Percentiles rank a stretch among this genome's conserved stretches.
Evolutionary conservation across 2,888 invertebrate species (phyloP).

Genomic region (Patella pellucida): DNA sequence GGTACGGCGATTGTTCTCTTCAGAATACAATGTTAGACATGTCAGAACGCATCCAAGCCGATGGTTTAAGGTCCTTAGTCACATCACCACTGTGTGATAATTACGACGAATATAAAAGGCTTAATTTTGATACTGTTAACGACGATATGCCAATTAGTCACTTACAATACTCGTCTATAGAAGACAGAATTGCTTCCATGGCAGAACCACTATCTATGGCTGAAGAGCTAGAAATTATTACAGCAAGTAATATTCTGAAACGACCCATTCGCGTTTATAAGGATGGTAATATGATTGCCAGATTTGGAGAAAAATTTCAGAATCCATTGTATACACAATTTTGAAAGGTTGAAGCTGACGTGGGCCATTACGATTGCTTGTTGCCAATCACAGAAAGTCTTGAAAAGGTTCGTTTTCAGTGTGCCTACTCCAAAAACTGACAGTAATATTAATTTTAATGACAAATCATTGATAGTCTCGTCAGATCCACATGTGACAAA

Average conservation of each 20-base stretch:
- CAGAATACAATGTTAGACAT: background rate
- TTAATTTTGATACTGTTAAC: background rate
- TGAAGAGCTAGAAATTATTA: background rate
- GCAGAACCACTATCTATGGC: background rate
- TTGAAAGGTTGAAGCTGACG: background rate
- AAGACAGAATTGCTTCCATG: conserved; percentile 1
- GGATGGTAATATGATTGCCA: background rate
- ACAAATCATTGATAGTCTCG: no score
- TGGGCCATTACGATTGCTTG: background rate
- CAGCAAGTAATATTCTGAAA: background rate
- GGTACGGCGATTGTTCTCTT: background rate
- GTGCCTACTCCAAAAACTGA: no score
- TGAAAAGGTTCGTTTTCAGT: no score
- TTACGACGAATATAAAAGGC: background rate
- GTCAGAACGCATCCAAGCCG: background rate
- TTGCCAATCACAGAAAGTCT: no score
- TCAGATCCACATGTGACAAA: background rate
- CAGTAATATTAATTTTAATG: no score
- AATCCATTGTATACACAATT: background rate
- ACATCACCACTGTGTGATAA: background rate
- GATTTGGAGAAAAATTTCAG: background rate
- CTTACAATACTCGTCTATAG: background rate
- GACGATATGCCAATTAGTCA: no score
- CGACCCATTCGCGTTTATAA: background rate
- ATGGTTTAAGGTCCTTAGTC: background rate